These are phyloP conservation scores for Typhlomys cinereus DNA, from an alignment of 2,113 vertebrate genomes.

Conservation along the genomic window DNA sequence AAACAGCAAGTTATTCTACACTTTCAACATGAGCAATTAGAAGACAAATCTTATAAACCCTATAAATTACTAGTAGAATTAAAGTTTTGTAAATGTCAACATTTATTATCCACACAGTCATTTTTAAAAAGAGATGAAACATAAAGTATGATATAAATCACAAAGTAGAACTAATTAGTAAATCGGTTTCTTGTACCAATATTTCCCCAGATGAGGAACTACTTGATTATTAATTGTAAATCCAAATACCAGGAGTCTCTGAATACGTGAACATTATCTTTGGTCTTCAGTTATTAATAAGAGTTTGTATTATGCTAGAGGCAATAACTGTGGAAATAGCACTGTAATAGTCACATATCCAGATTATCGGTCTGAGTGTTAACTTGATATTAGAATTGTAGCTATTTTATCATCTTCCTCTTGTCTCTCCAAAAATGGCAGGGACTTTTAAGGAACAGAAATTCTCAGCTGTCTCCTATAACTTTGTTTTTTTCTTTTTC, in stretches of 20 bases:
- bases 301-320: neutral
- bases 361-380: neutral
- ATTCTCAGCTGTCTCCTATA: neutral
- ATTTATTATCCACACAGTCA: slow-evolving; percentile 22
- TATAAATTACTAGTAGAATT: neutral
- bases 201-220: neutral
- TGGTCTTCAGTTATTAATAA: neutral
- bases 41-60: neutral
- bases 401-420: neutral
- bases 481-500: neutral
- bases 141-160: neutral
- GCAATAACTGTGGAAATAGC: neutral
- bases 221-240: neutral
- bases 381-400: neutral
- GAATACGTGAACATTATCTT: neutral
- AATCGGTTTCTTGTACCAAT: neutral
- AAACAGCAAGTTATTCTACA: neutral
- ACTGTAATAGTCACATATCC: neutral
- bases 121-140: neutral
- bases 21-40: neutral
- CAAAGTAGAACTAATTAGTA: neutral
- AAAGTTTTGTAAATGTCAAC: neutral
- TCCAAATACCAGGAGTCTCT: neutral
- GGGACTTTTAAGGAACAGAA: neutral
- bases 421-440: neutral